These are phyloP conservation scores for Ascidia mentula DNA, from an alignment of 23 tunicate species.

Conservation along the genomic window DNA sequence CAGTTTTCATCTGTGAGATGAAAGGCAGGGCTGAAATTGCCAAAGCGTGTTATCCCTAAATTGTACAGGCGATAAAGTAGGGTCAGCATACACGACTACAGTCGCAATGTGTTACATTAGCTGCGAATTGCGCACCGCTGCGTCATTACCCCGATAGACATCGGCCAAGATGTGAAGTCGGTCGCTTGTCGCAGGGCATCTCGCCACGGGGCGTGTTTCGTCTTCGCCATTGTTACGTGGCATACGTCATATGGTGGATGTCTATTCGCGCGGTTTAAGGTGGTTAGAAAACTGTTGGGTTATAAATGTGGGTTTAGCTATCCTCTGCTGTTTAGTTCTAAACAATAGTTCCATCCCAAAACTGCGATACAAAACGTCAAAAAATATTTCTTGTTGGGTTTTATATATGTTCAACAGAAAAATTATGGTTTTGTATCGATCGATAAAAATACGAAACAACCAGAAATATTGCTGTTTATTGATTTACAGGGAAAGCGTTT, in stretches of 20 bases:
- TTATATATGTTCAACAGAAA: no score
- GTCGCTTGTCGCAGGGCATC: background rate
- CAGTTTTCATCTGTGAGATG: background rate
- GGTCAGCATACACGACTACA: background rate
- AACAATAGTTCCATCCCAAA: no score
- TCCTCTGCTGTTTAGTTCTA: no score
- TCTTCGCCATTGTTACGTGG: background rate
- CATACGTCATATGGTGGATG: background rate
- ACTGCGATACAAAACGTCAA: no score
- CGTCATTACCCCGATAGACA: constrained; percentile 1
- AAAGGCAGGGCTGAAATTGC: background rate
- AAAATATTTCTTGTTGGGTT: no score
- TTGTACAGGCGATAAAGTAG: constrained; percentile 6
- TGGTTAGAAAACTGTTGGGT: no score
- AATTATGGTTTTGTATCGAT: no score
- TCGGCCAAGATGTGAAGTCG: background rate
- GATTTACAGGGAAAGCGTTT: no score
- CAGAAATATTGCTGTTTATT: no score
- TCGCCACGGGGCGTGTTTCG: background rate
- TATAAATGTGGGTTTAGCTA: no score
- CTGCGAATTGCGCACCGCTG: constrained; percentile 2
- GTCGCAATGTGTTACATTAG: constrained; percentile 12
- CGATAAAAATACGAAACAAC: no score
- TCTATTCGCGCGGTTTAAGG: no score
- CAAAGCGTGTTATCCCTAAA: constrained; percentile 6